Percentiles rank a stretch among this genome's conserved stretches.
Evolutionary conservation across 2,888 invertebrate genomes (phyloP).

Genomic region (Plagiodera versicolora): DNA sequence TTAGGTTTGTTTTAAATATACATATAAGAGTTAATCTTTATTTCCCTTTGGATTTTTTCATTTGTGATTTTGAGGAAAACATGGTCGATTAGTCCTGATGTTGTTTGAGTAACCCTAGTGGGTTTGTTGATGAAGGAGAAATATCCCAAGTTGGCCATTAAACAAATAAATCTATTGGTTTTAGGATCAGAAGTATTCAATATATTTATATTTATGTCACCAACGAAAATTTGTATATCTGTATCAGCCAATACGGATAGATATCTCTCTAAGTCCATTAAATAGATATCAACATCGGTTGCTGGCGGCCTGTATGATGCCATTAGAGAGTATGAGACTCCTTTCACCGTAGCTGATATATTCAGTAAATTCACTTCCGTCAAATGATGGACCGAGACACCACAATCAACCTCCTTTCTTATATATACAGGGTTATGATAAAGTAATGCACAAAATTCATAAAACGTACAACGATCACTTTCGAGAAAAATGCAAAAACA

Average conservation of each 20-base stretch:
- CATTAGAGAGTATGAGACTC: slow-evolving; percentile 1
- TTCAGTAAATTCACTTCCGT: slow-evolving; percentile 4
- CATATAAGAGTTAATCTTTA: neutral
- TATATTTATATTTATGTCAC: slow-evolving; percentile 1
- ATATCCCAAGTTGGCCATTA: slow-evolving; percentile 3
- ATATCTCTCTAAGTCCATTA: slow-evolving; percentile 1
- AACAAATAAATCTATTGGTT: neutral
- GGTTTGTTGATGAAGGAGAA: slow-evolving; percentile 4
- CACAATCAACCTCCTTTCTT: slow-evolving; percentile 5
- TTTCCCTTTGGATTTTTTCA: neutral
- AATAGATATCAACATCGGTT: slow-evolving; percentile 5
- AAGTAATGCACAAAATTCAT: no score
- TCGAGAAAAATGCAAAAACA: no score
- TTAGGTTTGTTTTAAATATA: neutral
- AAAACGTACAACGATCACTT: no score
- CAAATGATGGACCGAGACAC: neutral
- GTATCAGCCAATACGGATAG: neutral
- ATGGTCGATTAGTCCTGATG: slow-evolving; percentile 3
- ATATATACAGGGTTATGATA: no score
- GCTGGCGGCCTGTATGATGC: slow-evolving; percentile 6
- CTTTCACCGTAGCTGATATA: neutral
- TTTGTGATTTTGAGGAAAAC: neutral
- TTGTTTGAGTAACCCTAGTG: neutral
- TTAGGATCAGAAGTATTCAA: slow-evolving; percentile 3
- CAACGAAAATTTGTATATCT: slow-evolving; percentile 3